Percentiles rank a stretch among this genome's conserved stretches.
Evolutionary conservation across 1,140 invertebrate species (phyloP).

Genomic region (Diprion similis): DNA sequence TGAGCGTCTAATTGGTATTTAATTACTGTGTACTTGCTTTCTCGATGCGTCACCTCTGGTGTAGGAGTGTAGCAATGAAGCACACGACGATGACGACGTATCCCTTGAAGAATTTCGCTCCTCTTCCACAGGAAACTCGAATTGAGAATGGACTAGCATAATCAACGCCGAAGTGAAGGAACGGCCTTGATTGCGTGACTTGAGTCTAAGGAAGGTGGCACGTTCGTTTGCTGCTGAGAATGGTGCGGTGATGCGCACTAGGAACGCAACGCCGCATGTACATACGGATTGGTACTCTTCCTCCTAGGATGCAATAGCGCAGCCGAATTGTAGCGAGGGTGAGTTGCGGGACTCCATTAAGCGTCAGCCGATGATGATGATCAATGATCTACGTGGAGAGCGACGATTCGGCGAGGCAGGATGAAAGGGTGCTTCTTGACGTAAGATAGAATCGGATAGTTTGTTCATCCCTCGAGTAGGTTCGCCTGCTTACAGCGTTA

Average conservation of each 20-base stretch:
- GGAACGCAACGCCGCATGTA: slow-evolving; percentile 7
- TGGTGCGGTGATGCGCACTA: slow-evolving; percentile 34
- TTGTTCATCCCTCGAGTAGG: too few species aligned
- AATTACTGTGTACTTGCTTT: slow-evolving; percentile 35
- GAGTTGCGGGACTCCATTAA: slow-evolving; percentile 31
- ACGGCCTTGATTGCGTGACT: slow-evolving; percentile 31
- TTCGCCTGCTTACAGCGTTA: too few species aligned
- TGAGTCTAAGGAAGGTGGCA: slow-evolving; percentile 36
- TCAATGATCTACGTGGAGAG: slow-evolving; percentile 16
- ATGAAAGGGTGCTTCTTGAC: too few species aligned
- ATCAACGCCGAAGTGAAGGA: slow-evolving; percentile 40
- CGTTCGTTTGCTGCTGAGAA: slow-evolving; percentile 42
- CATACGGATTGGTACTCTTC: slow-evolving; percentile 18
- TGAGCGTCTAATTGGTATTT: too few species aligned
- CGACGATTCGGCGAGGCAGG: too few species aligned
- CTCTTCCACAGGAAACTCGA: slow-evolving; percentile 24
- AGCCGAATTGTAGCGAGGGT: slow-evolving; percentile 19
- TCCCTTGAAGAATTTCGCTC: slow-evolving; percentile 24
- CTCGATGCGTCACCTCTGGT: slow-evolving; percentile 50
- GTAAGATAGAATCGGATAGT: too few species aligned
- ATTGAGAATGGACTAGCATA: slow-evolving; percentile 43
- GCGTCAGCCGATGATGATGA: slow-evolving; percentile 11
- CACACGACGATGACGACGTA: slow-evolving; percentile 40
- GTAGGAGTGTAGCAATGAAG: slow-evolving; percentile 38
- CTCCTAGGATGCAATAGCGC: slow-evolving; percentile 36